Base-by-base conservation (phyloP, 2,888 invertebrate species). In the Branchinecta sandiegonensis region DNA sequence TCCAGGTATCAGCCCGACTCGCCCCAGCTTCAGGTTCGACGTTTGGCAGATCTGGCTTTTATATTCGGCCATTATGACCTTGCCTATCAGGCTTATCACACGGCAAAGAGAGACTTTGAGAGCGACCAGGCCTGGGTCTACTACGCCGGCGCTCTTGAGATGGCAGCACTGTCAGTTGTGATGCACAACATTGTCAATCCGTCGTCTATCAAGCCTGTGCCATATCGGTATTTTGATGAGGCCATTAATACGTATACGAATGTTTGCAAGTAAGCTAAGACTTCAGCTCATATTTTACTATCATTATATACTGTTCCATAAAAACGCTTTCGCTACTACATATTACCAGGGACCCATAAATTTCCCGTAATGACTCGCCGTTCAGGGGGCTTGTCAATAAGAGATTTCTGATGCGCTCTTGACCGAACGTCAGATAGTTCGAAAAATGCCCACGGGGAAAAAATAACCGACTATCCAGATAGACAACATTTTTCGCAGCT, bases 121-220 rank as follows among this genome's bases (percentile, higher is more conserved):
- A 89, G 89, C 1, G 97, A 99, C 77, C 91, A 94, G 73, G 97
- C 97, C 0, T 96, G 95, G 95, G 83, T 95, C 47, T 91, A 96
- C 77, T 95, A 90, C 78, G 95, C 97, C 1, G 94, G 96, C 11
- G 94, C 97, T 8, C 80, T 95, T 66, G 95, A 94, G 81, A 95
- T 96, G 95, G 94, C 95, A 8, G 90, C 91, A 12, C 78, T 96
- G 47, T 87, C 94, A 69, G 89, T 92, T 1, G 94, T 92, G 76
- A 90, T 94, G 89, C 85, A 87, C 69, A 56, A 56, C 23, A 56
- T 56, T 56, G 63, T 23, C n/a, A 56, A 56, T 56, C 63, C 63
- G 23, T 17, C 14, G 8, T 87, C 87, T 47, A 66, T 23, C 56
- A 63, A 67, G 9, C 48, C 17, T 8, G 48, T 68, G 12, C 69